Conservation (phyloP, 2,888 invertebrate species). For the Drosophila nr. perissopoda region DNA sequence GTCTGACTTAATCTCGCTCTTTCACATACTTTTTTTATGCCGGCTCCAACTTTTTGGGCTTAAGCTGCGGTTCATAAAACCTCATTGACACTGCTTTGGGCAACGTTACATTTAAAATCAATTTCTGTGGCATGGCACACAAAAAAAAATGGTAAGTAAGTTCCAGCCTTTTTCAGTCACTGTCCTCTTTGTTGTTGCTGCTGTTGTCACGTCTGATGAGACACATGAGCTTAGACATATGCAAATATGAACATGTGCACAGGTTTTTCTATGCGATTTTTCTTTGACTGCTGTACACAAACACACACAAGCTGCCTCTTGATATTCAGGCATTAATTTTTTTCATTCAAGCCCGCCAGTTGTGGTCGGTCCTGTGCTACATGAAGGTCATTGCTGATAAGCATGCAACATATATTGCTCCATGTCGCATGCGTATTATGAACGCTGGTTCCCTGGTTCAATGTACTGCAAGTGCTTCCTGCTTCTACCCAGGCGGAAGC, state of each 20-base stretch:
- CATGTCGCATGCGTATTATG: slow-evolving; percentile 45
- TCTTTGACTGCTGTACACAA: slow-evolving; percentile 20
- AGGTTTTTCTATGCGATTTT: slow-evolving; percentile 36
- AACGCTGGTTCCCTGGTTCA: slow-evolving; percentile 47
- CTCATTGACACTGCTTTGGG: slow-evolving; percentile 61
- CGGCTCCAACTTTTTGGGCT: slow-evolving; percentile 35
- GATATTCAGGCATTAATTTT: slow-evolving; percentile 46
- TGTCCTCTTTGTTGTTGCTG: slow-evolving; percentile 30
- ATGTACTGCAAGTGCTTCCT: slow-evolving; percentile 62
- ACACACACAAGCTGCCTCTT: slow-evolving; percentile 36
- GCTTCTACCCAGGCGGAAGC: slow-evolving; percentile 57
- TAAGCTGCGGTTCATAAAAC: slow-evolving; percentile 53
- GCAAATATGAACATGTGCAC: slow-evolving; percentile 55
- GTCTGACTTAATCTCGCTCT: slow-evolving; percentile 49
- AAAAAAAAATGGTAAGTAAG: slow-evolving; percentile 16
- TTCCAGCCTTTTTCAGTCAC: slow-evolving; percentile 9
- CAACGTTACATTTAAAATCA: slow-evolving; percentile 73
- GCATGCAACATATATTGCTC: slow-evolving; percentile 31
- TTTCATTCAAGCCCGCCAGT: slow-evolving; percentile 16
- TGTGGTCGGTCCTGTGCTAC: slow-evolving; percentile 35
- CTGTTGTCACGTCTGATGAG: slow-evolving; percentile 44
- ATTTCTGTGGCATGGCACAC: slow-evolving; percentile 52
- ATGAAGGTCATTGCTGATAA: slow-evolving; percentile 78
- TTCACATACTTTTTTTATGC: slow-evolving; percentile 20
- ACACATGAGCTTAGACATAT: slow-evolving; percentile 41